A percentile compares a stretch with the other conserved stretches of the same genome.
Evolutionary conservation across 2,888 invertebrate species (phyloP).

Genomic region (Tridacna crocea): DNA sequence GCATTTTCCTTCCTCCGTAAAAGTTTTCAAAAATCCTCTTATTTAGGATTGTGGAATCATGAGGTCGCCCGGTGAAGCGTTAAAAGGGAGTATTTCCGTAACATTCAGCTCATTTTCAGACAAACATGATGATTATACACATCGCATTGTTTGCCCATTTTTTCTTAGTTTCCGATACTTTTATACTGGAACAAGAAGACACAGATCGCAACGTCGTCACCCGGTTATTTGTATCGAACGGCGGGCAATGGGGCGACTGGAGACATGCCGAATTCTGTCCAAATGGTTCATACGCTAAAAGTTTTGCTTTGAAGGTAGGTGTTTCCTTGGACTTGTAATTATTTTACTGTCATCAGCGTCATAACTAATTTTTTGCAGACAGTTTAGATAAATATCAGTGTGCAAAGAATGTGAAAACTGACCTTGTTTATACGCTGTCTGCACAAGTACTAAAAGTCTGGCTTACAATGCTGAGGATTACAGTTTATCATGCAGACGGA

Average conservation of each 20-base stretch:
- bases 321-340: neutral
- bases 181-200: neutral
- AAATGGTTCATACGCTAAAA: slow-evolving; percentile 21
- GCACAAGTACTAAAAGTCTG: too few species aligned
- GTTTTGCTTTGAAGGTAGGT: slow-evolving; percentile 34
- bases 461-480: too few species aligned
- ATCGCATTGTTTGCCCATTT: neutral
- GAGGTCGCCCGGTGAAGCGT: too few species aligned
- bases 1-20: too few species aligned
- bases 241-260: slow-evolving; percentile 31
- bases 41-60: neutral
- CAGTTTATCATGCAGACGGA: too few species aligned
- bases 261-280: slow-evolving; percentile 29
- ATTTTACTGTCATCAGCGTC: too few species aligned
- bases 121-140: neutral
- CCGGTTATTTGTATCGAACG: slow-evolving; percentile 5
- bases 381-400: neutral
- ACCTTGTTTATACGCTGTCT: too few species aligned
- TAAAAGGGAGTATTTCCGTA: too few species aligned
- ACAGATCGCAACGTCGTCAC: neutral
- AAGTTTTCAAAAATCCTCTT: neutral
- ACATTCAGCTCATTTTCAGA: neutral
- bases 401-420: neutral
- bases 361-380: neutral
- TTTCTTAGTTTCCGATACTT: neutral